Percentiles rank a stretch among this genome's conserved stretches.
phyloP scores from a whole-genome alignment of 2,797 vertebrate species.

The Rallus crepitans region DNA sequence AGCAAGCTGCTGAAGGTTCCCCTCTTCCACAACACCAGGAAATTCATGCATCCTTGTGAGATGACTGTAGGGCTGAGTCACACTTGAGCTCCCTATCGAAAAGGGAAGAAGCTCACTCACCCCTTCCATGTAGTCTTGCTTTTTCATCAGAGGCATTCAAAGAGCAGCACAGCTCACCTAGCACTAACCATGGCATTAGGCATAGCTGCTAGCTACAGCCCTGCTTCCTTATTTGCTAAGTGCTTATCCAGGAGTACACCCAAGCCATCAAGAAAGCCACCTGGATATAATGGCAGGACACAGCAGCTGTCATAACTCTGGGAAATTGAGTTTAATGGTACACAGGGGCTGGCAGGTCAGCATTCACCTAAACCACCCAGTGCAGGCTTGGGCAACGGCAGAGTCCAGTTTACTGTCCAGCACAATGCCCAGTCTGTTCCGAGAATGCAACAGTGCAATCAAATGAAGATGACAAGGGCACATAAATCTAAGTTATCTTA shows the following conservation, averaged over 20 bases:
- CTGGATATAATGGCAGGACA: not conserved
- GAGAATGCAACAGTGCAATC: not conserved
- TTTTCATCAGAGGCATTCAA: not conserved
- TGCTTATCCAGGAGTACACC: not conserved
- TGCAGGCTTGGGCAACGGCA: not conserved
- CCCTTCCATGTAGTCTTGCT: not conserved
- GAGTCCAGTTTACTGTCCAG: not conserved
- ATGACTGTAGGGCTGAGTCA: conserved; percentile 25
- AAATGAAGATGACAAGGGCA: not conserved
- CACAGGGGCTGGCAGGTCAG: not conserved
- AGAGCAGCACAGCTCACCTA: not conserved
- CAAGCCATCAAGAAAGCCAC: not conserved
- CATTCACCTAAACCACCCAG: not conserved
- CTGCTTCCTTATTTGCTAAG: not conserved
- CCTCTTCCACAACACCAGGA: not conserved
- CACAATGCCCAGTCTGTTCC: not conserved
- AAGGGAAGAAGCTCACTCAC: not conserved
- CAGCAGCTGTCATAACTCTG: not conserved
- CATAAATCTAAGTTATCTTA: not conserved
- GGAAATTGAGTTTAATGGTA: not conserved
- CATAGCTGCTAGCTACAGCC: not conserved
- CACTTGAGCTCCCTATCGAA: not conserved
- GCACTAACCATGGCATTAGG: not conserved
- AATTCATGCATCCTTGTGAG: conserved; percentile 6
- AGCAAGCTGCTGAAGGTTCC: not conserved